Percentiles rank a stretch among this genome's conserved stretches.
Evolutionary conservation across 2,113 vertebrate species (phyloP).

Genomic region (Serinus canaria): DNA sequence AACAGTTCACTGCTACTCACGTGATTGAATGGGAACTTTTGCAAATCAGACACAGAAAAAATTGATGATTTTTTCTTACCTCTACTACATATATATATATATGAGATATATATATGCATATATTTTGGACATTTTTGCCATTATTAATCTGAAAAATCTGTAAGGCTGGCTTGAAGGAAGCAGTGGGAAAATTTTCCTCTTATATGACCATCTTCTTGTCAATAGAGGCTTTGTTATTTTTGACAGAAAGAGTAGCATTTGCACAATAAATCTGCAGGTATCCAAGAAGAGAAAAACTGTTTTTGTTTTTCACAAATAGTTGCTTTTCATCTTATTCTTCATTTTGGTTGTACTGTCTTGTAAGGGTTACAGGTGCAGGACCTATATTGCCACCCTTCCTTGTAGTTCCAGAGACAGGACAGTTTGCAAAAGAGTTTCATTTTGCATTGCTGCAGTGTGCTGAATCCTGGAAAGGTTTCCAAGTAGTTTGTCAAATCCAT

Average conservation of each 20-base stretch:
- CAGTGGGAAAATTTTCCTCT: background rate
- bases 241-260: background rate
- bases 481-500: background rate
- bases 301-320: background rate
- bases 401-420: background rate
- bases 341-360: background rate
- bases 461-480: background rate
- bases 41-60: background rate
- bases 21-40: background rate
- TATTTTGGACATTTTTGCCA: background rate
- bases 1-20: background rate
- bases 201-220: background rate
- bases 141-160: background rate
- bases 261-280: background rate
- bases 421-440: background rate
- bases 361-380: background rate
- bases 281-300: background rate
- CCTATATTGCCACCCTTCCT: background rate
- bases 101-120: background rate
- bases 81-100: background rate
- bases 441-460: fast-evolving
- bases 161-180: background rate
- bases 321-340: background rate
- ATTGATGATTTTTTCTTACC: fast-evolving
- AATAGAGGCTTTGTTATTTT: background rate